These are phyloP conservation scores for Hyalella azteca DNA, from an alignment of 2,888 invertebrate genomes.

Conservation along the genomic window DNA sequence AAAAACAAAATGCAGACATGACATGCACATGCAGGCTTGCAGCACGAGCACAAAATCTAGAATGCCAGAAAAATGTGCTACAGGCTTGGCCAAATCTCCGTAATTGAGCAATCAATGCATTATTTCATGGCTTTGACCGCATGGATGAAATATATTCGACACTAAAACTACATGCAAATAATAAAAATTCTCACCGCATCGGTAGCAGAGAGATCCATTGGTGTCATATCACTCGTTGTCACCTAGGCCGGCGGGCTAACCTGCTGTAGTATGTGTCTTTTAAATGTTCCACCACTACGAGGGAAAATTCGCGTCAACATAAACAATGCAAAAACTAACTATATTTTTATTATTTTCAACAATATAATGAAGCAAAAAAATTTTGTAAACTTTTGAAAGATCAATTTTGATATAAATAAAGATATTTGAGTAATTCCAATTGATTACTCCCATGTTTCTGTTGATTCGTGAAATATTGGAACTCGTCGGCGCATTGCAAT, in stretches of 20 bases:
- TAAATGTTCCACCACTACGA: not conserved
- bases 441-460: not conserved
- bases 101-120: too few species aligned
- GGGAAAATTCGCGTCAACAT: not conserved
- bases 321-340: not conserved
- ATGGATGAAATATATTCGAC: not conserved
- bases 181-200: not conserved
- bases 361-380: not conserved
- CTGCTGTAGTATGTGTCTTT: not conserved
- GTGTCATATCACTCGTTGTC: not conserved
- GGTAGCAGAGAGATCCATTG: not conserved
- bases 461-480: constrained; percentile 2
- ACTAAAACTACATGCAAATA: not conserved
- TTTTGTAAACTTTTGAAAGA: not conserved
- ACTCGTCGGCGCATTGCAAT: constrained; percentile 6
- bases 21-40: not conserved
- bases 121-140: too few species aligned
- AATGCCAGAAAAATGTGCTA: not conserved
- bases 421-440: not conserved
- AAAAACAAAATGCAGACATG: not conserved
- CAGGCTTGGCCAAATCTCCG: too few species aligned
- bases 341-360: not conserved
- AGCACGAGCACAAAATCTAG: not conserved
- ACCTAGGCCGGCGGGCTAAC: not conserved
- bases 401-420: not conserved